Base-by-base conservation (phyloP, 2,113 vertebrate genomes). In the Zosterops lateralis region DNA sequence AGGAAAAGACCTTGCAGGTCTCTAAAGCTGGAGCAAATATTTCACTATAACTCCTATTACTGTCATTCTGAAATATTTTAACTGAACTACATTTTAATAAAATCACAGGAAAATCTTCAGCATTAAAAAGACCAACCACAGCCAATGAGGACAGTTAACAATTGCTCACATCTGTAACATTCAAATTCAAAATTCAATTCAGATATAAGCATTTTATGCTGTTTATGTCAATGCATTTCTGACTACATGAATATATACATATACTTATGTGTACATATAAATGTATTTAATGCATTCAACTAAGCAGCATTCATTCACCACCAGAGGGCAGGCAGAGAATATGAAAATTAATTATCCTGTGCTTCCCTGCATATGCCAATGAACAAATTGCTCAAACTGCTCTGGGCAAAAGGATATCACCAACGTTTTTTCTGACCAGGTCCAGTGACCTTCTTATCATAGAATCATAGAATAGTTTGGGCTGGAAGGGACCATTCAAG, bases 251-350 rank as follows among this genome's bases (percentile, higher is more conserved):
- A 8, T 6, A 26, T 7, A 5, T 50, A 19, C 3, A 38, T 58
- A 10, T 5, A 9, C 2, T 16, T 17, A 16, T 12, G 3, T n/a
- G 12, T 29, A 14, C 3, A 4, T 44, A 9, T 20, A 58, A 28
- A 61, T 31, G 6, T 4, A 11, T 26, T 38, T 0, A 0, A 25
- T 25, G 6, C 34, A 44, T 29, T 14, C 20, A 61, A 79, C 34
- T 56, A 53, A 79, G 29, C 44, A 66, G 13, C 54, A 64, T 31
- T 34, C 58, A 25, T 60, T 62, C 38, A 40, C 91, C 97, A 95
- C 83, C 71, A 97, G 97, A 93, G 96, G 97, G 96, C 96, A 97
- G 87, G 80, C 85, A 62, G 50, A 90, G 90, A 66, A 95, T 91
- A 42, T 3, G 7, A 38, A 86, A 87, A 79, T 76, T 57, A 25